These are phyloP conservation scores for Nothobranchius furzeri DNA, from an alignment of 2,113 vertebrate species.

Conservation along the genomic window DNA sequence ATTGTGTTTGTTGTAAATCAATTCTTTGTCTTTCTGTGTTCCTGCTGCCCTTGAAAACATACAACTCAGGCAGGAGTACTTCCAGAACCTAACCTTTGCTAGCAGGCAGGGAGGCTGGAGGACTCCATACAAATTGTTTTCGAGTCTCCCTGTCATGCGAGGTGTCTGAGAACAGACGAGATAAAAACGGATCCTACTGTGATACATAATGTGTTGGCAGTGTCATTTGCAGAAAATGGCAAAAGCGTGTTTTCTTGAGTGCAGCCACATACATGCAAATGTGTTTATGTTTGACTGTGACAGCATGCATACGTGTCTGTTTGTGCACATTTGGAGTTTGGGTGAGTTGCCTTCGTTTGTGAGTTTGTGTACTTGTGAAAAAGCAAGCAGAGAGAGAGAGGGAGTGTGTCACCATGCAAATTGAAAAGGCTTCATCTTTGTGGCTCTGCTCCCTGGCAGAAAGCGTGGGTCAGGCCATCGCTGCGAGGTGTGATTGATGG, in stretches of 20 bases:
- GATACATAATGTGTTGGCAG: constrained; percentile 43
- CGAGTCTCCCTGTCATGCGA: constrained; percentile 46
- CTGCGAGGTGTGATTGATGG: constrained; percentile 79
- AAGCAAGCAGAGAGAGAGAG: constrained; percentile 26
- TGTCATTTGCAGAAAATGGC: constrained; percentile 66
- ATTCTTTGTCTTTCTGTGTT: neutral
- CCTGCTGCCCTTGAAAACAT: constrained; percentile 10
- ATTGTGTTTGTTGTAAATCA: neutral
- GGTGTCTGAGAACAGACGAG: constrained; percentile 41
- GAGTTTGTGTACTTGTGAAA: constrained; percentile 60
- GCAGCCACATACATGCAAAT: constrained; percentile 52
- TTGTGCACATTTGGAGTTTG: constrained; percentile 27
- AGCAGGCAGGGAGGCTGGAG: constrained; percentile 5
- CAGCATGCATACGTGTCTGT: constrained; percentile 48
- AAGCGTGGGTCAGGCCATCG: constrained; percentile 76
- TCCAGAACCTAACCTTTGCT: constrained; percentile 31
- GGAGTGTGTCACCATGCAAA: constrained; percentile 73
- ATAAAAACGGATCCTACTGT: constrained; percentile 40
- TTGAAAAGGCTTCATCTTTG: constrained; percentile 77
- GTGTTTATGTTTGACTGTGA: constrained; percentile 62
- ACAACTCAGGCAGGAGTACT: constrained; percentile 17
- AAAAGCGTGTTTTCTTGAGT: constrained; percentile 51
- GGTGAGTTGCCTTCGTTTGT: constrained; percentile 36
- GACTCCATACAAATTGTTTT: constrained; percentile 49
- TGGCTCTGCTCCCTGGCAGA: constrained; percentile 72